phyloP scores from a whole-genome alignment of 1,140 invertebrate genomes.

The Drosophila ambigua region DNA sequence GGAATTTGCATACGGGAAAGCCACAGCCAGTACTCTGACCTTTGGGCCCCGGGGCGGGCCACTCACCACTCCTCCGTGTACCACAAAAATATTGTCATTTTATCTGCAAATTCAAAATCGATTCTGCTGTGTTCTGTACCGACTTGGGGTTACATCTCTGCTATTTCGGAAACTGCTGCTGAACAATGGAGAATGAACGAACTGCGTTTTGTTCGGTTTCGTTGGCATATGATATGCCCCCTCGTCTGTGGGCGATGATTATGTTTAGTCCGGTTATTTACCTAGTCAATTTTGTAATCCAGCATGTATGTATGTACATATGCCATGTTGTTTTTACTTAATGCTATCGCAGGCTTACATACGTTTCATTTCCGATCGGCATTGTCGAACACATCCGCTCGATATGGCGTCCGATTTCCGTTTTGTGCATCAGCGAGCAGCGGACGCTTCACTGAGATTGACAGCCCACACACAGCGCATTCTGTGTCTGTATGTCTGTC shows the following conservation, averaged over 20 bases:
- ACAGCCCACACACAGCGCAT: conserved; percentile 18
- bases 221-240: neutral
- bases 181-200: conserved; percentile 4
- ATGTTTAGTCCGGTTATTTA: conserved; percentile 41
- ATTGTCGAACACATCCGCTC: conserved; percentile 64
- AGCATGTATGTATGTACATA: conserved; percentile 1
- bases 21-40: conserved; percentile 14
- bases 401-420: conserved; percentile 78
- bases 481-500: conserved; percentile 14
- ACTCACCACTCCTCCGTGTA: conserved; percentile 3
- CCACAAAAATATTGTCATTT: conserved; percentile 62
- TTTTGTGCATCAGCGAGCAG: conserved; percentile 60
- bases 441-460: conserved; percentile 50
- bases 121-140: conserved; percentile 38
- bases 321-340: conserved; percentile 34
- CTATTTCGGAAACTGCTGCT: conserved; percentile 17
- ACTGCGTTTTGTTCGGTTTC: conserved; percentile 41
- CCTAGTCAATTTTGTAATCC: conserved; percentile 26
- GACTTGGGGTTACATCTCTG: conserved; percentile 41
- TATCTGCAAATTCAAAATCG: conserved; percentile 66
- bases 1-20: conserved; percentile 48
- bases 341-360: conserved; percentile 44
- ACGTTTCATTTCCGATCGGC: conserved; percentile 64
- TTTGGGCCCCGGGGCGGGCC: neutral
- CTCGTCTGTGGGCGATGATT: conserved; percentile 9